Evolutionary conservation across 1,140 invertebrate species (phyloP), one percentile per base, ranked within the genome.

Genomic region (Trichonephila inaurata): DNA sequence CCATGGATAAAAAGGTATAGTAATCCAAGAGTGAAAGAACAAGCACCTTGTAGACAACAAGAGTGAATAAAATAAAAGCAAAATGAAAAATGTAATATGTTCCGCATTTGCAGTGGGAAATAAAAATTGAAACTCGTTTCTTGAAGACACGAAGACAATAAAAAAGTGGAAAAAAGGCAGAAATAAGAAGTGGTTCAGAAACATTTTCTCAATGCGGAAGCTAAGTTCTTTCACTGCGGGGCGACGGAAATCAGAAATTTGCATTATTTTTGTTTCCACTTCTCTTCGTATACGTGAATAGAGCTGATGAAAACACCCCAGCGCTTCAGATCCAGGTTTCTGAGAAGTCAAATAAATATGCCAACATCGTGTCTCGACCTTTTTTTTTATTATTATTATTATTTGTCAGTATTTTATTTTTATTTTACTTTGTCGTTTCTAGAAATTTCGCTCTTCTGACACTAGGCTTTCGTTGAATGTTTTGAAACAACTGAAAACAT

Each of bases 191-290:
- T 14, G 86, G 28, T 88, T 64, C 18, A 83, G 51, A 83, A 51
- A 83, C 18, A 83, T 88, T 88, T 87, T 88, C 62, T 21, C 86
- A 58, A 19, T 40, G 16, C 86, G 86, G 28, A 88, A 88, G 66
- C 24, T 58, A 40, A 64, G 28, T 88, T 64, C 28, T 3, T 77
- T 77, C 72, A 33, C 24, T 33, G 16, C 28, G n/a, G 18, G 61
- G 24, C 24, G 86, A 58, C 12, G 86, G 86, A 88, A 88, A 88
- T 88, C 86, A 88, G 61, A 88, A 88, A 88, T 88, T 88, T 88
- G 62, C 86, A 88, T 88, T 40, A 88, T 88, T 88, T 88, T 88
- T 64, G 28, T 64, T 62, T 88, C 21, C 33, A 40, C 61, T 64
- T 40, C 62, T 21, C 86, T 88, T 66, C 21, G 61, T 19, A 88